Conservation (phyloP, 2,797 vertebrate species). For the Buphagus erythrorhynchus region DNA sequence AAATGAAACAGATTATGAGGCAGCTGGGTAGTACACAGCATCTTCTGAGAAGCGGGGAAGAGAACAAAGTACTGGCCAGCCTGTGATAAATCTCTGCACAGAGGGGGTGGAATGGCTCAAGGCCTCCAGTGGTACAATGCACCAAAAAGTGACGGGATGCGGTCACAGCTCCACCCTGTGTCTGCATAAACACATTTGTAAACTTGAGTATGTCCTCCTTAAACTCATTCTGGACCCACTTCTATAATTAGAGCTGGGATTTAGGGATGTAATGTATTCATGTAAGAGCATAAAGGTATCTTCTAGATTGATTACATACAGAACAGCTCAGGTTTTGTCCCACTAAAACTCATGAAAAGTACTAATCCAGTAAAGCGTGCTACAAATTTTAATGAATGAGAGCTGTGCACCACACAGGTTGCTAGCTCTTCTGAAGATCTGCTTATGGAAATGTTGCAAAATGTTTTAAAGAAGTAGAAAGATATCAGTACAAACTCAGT, state of each 20-base stretch:
- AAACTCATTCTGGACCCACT: background rate
- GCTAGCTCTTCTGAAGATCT: background rate
- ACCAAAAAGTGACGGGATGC: conserved; percentile 35
- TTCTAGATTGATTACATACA: background rate
- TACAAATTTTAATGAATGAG: background rate
- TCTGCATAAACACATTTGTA: conserved; percentile 57
- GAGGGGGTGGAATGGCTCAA: background rate
- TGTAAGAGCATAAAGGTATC: background rate
- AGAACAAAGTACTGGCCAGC: background rate
- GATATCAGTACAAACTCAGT: background rate
- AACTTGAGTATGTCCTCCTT: background rate
- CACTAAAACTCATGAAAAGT: background rate
- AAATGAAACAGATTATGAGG: background rate
- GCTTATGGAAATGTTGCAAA: background rate
- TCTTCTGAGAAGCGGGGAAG: background rate
- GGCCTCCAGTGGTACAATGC: conserved; percentile 9
- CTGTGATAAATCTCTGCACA: background rate
- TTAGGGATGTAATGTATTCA: background rate
- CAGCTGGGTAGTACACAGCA: background rate
- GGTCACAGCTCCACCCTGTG: conserved; percentile 70
- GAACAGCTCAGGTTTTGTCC: background rate
- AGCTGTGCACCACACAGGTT: background rate
- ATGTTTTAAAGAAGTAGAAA: background rate
- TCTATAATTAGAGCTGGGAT: background rate
- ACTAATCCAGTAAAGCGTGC: background rate